A percentile compares a stretch with the other conserved stretches of the same genome.
Conservation (phyloP, 2,113 vertebrate species). For the Smithornis capensis region DNA sequence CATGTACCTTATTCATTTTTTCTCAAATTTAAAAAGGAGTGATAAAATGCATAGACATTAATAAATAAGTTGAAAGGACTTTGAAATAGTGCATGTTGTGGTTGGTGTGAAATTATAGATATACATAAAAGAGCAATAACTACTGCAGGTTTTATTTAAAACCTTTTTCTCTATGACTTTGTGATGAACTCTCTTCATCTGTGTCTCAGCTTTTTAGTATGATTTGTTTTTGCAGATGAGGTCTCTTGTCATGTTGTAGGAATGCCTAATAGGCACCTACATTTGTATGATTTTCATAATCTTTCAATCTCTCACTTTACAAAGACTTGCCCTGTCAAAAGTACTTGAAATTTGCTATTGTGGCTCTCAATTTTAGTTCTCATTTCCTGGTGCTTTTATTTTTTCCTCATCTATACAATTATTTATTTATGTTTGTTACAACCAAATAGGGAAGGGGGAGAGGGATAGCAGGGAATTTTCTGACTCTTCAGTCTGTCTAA, state of each 20-base stretch:
- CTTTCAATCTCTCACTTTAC: constrained; percentile 33
- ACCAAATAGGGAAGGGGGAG: not conserved
- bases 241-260: constrained; percentile 25
- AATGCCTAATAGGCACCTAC: not conserved
- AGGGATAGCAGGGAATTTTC: not conserved
- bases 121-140: not conserved
- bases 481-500: not conserved
- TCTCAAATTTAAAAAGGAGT: not conserved
- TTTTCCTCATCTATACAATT: not conserved
- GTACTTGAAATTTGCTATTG: not conserved
- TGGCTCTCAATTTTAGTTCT: not conserved
- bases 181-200: constrained; percentile 23
- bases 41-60: not conserved
- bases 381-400: not conserved
- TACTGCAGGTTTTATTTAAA: constrained; percentile 2
- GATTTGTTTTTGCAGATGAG: constrained; percentile 20
- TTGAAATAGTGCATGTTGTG: constrained; percentile 55
- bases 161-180: not conserved
- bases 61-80: constrained; percentile 62
- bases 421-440: not conserved
- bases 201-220: constrained; percentile 19
- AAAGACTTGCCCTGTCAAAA: constrained; percentile 8
- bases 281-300: not conserved
- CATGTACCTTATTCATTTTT: not conserved
- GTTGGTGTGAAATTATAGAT: constrained; percentile 14